phyloP scores from a whole-genome alignment of 53 echinoderm and acorn worm species.

The Actinopyga echinites region DNA sequence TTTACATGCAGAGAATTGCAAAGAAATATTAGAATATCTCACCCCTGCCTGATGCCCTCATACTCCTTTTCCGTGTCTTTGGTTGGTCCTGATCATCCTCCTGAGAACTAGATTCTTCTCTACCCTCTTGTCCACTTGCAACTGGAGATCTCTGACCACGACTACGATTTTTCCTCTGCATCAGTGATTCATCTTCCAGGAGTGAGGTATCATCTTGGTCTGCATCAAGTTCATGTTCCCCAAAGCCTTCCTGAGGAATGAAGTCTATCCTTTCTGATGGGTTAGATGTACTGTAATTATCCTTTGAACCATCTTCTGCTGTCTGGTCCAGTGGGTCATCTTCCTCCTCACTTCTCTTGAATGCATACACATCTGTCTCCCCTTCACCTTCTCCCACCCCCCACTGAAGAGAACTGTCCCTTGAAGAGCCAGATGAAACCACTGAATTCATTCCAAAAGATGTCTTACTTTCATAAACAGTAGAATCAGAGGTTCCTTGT shows the following conservation, averaged over 20 bases:
- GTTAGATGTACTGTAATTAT: too few species aligned
- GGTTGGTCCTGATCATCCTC: conserved; percentile 43
- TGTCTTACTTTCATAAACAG: too few species aligned
- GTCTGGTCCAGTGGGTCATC: too few species aligned
- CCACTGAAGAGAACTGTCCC: too few species aligned
- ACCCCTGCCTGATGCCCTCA: conserved; percentile 61
- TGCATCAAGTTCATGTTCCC: conserved; percentile 42
- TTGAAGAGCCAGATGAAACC: too few species aligned
- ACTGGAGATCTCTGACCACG: conserved; percentile 46
- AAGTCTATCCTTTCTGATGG: conserved; percentile 9
- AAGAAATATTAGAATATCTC: conserved; percentile 1
- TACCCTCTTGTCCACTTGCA: conserved; percentile 26
- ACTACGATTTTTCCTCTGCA: conserved; percentile 39
- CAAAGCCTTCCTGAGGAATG: neutral
- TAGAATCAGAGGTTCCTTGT: too few species aligned
- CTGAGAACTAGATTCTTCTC: conserved; percentile 1
- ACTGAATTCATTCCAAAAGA: too few species aligned
- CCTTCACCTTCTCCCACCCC: too few species aligned
- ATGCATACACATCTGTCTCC: too few species aligned
- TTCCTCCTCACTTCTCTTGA: too few species aligned
- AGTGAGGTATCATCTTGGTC: conserved; percentile 37
- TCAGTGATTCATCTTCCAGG: conserved; percentile 37
- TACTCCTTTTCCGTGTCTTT: conserved; percentile 52
- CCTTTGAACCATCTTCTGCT: too few species aligned
- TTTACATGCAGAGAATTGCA: neutral